phyloP scores from a whole-genome alignment of 2,888 invertebrate genomes.

The Sminthurinus aureus region DNA sequence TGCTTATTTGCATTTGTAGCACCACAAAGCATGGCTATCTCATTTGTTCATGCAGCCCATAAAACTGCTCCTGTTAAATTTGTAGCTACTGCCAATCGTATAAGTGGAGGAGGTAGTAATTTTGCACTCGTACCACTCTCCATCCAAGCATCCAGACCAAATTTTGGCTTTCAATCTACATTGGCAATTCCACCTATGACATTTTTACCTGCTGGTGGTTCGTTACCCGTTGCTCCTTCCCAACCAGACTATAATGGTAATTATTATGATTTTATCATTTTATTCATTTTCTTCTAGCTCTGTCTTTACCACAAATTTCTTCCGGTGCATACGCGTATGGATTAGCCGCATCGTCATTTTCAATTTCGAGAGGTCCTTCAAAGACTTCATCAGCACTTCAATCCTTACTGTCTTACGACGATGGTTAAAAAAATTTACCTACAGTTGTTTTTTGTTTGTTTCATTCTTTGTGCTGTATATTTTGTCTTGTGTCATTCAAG shows the following conservation, averaged over 20 bases:
- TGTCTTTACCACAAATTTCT: too few relatives aligned
- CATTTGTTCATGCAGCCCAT: slow-evolving; percentile 21
- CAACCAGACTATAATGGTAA: not conserved
- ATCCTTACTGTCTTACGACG: too few relatives aligned
- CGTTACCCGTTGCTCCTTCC: not conserved
- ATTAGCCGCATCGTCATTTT: too few relatives aligned
- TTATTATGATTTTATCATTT: not conserved
- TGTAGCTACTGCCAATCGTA: slow-evolving; percentile 35
- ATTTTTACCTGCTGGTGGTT: not conserved
- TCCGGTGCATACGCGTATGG: too few relatives aligned
- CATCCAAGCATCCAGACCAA: slow-evolving; percentile 19
- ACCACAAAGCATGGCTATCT: slow-evolving; percentile 45
- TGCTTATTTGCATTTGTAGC: slow-evolving; percentile 31
- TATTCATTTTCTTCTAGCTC: not conserved
- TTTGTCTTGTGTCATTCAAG: too few relatives aligned
- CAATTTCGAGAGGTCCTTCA: too few relatives aligned
- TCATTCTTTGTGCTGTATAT: too few relatives aligned
- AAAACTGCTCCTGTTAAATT: slow-evolving; percentile 36
- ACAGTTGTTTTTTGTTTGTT: too few relatives aligned
- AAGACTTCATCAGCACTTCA: too few relatives aligned
- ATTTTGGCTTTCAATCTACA: slow-evolving; percentile 22
- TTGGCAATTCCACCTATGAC: not conserved
- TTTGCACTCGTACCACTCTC: slow-evolving; percentile 31
- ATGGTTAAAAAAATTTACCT: too few relatives aligned
- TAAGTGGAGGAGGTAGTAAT: slow-evolving; percentile 30